Evolutionary conservation across 2,888 invertebrate genomes (phyloP).

Genomic region (Bugula neritina): DNA sequence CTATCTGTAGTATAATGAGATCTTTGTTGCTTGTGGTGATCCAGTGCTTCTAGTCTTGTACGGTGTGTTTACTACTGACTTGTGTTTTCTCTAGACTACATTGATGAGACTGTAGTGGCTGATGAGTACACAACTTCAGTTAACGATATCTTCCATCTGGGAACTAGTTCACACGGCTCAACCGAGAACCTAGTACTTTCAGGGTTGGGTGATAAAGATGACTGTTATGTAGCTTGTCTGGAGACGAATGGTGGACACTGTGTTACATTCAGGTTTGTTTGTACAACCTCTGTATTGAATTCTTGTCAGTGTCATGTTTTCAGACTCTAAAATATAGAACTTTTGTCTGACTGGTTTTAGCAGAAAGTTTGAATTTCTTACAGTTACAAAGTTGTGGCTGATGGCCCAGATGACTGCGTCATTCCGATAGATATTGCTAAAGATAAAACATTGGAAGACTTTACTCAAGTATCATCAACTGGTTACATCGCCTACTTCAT

Average conservation of each 20-base stretch:
- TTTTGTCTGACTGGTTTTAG: neutral
- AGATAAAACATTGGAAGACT: neutral
- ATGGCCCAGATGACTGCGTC: neutral
- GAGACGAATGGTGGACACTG: neutral
- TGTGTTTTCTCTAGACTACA: no score
- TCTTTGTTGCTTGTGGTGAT: no score
- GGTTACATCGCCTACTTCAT: neutral
- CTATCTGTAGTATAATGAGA: no score
- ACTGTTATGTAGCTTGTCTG: constrained; percentile 10
- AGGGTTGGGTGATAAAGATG: neutral
- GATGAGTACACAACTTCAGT: neutral
- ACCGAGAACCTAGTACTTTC: neutral
- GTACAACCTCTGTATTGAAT: neutral
- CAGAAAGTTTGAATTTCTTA: neutral
- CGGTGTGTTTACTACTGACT: no score
- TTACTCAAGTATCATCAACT: neutral
- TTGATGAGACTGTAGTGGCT: neutral
- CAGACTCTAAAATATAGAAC: neutral
- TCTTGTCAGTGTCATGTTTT: neutral
- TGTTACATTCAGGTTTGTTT: constrained; percentile 3
- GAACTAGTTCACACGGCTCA: neutral
- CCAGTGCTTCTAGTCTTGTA: no score
- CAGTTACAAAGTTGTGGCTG: neutral
- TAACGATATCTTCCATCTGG: neutral
- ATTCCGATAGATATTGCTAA: neutral